Conservation (phyloP, 2,797 vertebrate species). For the Parambassis ranga region DNA sequence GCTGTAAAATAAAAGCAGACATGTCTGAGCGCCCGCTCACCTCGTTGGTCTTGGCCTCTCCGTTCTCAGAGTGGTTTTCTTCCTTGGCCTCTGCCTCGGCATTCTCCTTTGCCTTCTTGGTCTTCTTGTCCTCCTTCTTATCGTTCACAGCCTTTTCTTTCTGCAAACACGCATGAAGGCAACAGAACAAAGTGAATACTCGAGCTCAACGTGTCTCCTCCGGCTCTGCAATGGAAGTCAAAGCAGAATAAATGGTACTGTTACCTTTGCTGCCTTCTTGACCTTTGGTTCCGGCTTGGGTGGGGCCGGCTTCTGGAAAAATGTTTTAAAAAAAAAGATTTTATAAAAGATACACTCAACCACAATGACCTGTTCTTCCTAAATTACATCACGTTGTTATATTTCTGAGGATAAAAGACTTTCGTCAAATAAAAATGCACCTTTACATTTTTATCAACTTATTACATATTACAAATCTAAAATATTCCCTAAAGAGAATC, state of each 20-base stretch:
- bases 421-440: neutral
- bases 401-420: neutral
- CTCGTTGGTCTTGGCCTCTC: constrained; percentile 91
- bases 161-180: constrained; percentile 73
- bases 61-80: constrained; percentile 94
- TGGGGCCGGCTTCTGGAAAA: constrained; percentile 81
- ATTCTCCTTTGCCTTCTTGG: constrained; percentile 88
- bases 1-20: accelerated
- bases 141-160: constrained; percentile 92
- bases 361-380: neutral
- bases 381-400: neutral
- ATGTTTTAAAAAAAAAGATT: neutral
- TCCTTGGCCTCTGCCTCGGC: constrained; percentile 89
- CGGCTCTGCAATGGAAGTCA: no score
- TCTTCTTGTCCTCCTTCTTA: constrained; percentile 89
- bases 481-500: neutral
- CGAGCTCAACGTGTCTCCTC: neutral
- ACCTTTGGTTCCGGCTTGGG: constrained; percentile 87
- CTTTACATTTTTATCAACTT: neutral
- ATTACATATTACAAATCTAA: neutral
- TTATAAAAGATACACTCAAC: neutral
- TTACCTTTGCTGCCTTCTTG: constrained; percentile 91
- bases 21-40: constrained; percentile 60
- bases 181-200: neutral
- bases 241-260: neutral